Conservation (phyloP, 2,113 vertebrate species). For the Vulpes ferrilata region DNA sequence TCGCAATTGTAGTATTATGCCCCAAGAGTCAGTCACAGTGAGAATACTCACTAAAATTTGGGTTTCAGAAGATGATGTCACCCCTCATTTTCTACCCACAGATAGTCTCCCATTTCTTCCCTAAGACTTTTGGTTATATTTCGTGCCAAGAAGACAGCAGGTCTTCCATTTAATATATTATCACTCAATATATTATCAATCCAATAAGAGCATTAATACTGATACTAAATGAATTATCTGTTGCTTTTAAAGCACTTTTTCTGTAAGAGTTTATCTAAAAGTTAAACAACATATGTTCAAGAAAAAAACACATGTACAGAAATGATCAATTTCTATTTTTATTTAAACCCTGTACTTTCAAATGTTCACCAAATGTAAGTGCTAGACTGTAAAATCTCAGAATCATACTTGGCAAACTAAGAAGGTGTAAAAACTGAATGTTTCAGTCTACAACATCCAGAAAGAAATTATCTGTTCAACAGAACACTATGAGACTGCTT, state of each 20-base stretch:
- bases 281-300: not conserved
- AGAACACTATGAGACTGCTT: constrained; percentile 8
- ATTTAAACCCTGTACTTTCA: constrained; percentile 3
- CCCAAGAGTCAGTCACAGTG: not conserved
- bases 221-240: not conserved
- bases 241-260: constrained; percentile 8
- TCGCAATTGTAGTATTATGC: not conserved
- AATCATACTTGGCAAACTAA: constrained; percentile 41
- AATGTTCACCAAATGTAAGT: constrained; percentile 29
- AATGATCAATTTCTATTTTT: constrained; percentile 54
- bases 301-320: not conserved
- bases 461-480: constrained; percentile 7
- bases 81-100: not conserved
- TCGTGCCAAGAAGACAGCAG: not conserved
- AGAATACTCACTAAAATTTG: not conserved
- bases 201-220: not conserved
- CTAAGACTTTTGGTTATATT: not conserved
- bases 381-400: constrained; percentile 52
- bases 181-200: not conserved
- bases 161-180: not conserved
- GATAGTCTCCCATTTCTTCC: not conserved
- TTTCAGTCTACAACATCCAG: constrained; percentile 4
- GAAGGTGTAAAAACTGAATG: not conserved
- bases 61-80: not conserved
- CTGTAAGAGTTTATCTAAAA: not conserved